Conservation (phyloP, 2,113 vertebrate species). For the Silurus meridionalis region DNA sequence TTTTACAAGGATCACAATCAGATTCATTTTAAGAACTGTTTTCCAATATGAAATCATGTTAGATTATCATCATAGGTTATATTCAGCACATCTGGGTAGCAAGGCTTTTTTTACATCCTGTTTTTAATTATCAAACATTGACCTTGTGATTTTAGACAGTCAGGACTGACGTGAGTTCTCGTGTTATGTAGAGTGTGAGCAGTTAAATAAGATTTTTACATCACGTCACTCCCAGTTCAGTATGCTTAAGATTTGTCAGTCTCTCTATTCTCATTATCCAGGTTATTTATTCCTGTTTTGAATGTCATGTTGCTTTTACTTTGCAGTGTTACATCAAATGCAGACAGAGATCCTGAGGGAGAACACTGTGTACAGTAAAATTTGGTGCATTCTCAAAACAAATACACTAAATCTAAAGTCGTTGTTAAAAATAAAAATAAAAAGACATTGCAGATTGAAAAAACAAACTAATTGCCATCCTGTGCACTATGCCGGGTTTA, state of each 20-base stretch:
- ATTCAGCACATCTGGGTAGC: slow-evolving; percentile 14
- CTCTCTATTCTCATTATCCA: slow-evolving; percentile 54
- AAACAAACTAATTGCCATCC: background rate
- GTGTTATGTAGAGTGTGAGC: slow-evolving; percentile 40
- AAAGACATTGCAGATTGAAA: background rate
- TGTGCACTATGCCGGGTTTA: slow-evolving; percentile 9
- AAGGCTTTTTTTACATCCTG: slow-evolving; percentile 19
- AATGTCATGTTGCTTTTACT: slow-evolving; percentile 39
- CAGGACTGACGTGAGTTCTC: slow-evolving; percentile 14
- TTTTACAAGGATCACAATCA: slow-evolving; percentile 1
- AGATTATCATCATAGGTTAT: slow-evolving; percentile 17
- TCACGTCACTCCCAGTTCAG: slow-evolving; percentile 56
- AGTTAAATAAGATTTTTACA: slow-evolving; percentile 57
- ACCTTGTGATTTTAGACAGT: slow-evolving; percentile 5
- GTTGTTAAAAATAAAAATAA: background rate
- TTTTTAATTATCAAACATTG: slow-evolving; percentile 6
- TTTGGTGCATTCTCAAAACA: slow-evolving; percentile 4
- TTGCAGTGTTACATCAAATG: slow-evolving; percentile 24
- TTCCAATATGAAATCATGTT: slow-evolving; percentile 17
- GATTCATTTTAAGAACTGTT: slow-evolving; percentile 19
- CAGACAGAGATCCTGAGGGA: slow-evolving; percentile 9
- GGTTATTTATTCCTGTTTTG: slow-evolving; percentile 63
- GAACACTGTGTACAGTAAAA: slow-evolving; percentile 30
- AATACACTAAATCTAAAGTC: background rate
- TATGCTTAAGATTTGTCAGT: slow-evolving; percentile 59